Conservation (phyloP, 2,113 vertebrate species). For the Ia io region DNA sequence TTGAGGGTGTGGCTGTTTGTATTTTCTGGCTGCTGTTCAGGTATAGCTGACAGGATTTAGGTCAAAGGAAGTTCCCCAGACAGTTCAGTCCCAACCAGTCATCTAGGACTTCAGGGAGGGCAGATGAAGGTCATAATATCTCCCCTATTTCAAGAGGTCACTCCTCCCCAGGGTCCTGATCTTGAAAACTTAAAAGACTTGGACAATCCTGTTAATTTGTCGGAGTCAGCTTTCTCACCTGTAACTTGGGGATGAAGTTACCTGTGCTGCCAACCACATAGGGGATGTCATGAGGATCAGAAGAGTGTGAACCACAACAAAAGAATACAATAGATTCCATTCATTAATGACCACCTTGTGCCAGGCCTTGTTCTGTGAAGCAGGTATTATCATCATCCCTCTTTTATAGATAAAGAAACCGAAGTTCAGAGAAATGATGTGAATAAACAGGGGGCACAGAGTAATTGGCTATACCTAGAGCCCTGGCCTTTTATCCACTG, state of each 20-base stretch:
- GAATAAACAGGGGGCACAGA: neutral
- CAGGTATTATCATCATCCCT: neutral
- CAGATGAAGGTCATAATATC: neutral
- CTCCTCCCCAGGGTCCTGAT: neutral
- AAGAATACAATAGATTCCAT: neutral
- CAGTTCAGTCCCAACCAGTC: conserved; percentile 38
- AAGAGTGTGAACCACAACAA: neutral
- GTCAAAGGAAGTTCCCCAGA: conserved; percentile 77
- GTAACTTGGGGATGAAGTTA: conserved; percentile 6
- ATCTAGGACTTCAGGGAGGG: conserved; percentile 38
- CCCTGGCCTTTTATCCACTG: neutral
- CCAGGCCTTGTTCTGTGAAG: neutral
- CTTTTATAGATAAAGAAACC: neutral
- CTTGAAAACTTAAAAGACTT: neutral
- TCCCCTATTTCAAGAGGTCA: neutral
- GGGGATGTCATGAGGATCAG: neutral
- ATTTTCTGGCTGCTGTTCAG: conserved; percentile 71
- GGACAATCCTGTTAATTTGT: neutral
- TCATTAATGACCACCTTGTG: neutral
- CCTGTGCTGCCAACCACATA: too few relatives aligned
- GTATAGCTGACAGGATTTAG: conserved; percentile 74
- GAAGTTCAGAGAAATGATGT: neutral
- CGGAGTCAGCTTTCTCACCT: neutral
- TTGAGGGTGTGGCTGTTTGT: conserved; percentile 67
- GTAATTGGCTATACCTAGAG: neutral